These are phyloP conservation scores for Meles meles DNA, from an alignment of 2,113 vertebrate species.

Conservation along the genomic window DNA sequence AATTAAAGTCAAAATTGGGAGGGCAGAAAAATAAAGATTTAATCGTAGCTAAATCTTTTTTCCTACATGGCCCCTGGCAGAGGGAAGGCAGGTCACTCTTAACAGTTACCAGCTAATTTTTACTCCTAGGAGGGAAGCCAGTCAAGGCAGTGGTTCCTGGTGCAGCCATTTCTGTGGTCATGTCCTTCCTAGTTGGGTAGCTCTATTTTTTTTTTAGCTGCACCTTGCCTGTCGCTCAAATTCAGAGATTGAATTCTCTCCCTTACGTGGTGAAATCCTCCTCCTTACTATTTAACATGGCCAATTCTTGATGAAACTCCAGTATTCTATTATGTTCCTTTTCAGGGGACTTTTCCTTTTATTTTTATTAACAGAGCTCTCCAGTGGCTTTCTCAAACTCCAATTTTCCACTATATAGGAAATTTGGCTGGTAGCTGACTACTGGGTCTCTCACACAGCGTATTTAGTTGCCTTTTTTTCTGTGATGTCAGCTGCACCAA, in stretches of 20 bases:
- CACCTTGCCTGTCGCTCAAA: background rate
- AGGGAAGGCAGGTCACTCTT: background rate
- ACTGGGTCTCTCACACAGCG: background rate
- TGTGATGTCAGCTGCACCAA: background rate
- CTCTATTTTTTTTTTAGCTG: slow-evolving; percentile 8
- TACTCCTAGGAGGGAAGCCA: background rate
- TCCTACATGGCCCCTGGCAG: background rate
- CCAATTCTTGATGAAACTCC: background rate
- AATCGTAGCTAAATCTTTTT: background rate
- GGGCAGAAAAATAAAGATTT: background rate
- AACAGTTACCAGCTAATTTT: background rate
- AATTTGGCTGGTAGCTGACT: background rate
- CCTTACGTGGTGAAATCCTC: background rate
- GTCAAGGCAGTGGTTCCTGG: background rate
- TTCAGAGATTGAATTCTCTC: background rate
- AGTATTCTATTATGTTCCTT: background rate
- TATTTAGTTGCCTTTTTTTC: background rate
- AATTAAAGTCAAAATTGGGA: background rate
- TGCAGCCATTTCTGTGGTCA: background rate
- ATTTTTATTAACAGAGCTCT: background rate
- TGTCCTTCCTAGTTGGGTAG: background rate
- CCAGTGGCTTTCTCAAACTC: background rate
- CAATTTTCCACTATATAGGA: background rate
- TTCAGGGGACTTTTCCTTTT: background rate
- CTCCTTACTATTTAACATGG: background rate